Evolutionary conservation across 1,140 invertebrate genomes (phyloP).

Genomic region (Cyclargus thomasi): DNA sequence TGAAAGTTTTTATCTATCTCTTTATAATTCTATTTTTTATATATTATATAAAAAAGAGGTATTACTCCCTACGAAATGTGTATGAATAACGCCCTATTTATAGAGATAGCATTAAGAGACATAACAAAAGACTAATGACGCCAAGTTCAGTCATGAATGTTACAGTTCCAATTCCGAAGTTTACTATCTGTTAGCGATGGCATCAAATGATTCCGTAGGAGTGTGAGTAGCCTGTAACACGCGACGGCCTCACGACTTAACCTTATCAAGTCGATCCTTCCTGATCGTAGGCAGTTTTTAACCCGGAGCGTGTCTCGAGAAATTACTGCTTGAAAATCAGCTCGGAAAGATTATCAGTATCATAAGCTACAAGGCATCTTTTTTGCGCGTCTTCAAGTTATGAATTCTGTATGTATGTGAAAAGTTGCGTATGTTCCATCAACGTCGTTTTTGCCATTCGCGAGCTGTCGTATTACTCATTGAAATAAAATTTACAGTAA

Average conservation of each 20-base stretch:
- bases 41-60: no score
- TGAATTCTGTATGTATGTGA: background rate
- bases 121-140: background rate
- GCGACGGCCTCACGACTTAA: slow-evolving; percentile 39
- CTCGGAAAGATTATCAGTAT: slow-evolving; percentile 10
- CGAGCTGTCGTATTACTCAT: background rate
- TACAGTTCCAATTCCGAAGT: slow-evolving; percentile 33
- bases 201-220: slow-evolving; percentile 43
- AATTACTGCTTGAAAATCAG: slow-evolving; percentile 20
- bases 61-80: no score
- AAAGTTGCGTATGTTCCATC: background rate
- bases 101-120: no score
- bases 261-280: slow-evolving; percentile 27
- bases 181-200: slow-evolving; percentile 36
- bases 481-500: background rate
- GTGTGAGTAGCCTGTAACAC: slow-evolving; percentile 40
- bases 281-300: slow-evolving; percentile 25
- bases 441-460: background rate
- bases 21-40: no score
- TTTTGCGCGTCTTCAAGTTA: background rate
- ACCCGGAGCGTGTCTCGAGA: slow-evolving; percentile 17
- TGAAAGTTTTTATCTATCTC: no score
- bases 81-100: no score
- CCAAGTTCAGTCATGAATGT: slow-evolving; percentile 23
- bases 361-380: background rate